Evolutionary conservation across 2,888 invertebrate genomes (phyloP), one percentile per base, ranked within the genome.

Genomic region (Acronicta alni): DNA sequence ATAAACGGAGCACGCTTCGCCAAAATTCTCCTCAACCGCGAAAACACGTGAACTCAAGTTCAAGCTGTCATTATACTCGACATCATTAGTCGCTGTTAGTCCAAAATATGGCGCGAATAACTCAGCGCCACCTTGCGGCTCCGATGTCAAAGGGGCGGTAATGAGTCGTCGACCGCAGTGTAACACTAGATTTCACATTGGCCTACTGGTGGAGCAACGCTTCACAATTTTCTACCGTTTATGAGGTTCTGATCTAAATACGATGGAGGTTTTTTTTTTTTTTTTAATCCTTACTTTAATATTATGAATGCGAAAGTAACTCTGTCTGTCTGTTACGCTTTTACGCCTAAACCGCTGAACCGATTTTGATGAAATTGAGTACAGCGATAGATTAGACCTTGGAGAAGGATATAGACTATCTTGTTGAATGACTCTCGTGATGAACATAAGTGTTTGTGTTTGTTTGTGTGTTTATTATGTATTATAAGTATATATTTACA

Each of bases 51-150:
- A 55, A 23, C 48, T 32, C n/a, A 44, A 71, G 67, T 72, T 59
- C 60, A 71, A 51, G 20, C 44, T 48, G 47, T 47, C 52, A 60
- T 68, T 72, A 68, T 55, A 38, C 32, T 42, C 30, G 37, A 52
- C 55, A 59, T 71, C 71, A 65, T 68, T 68, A 60, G 52, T 49
- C 49, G 51, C 41, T 30, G 51, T 72, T 68, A 55, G 56, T 72
- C 46, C 53, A 43, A 71, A 69, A 61, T 72, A 69, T 67, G 56
- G 67, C 56, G 47, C 46, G 69, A 61, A 67, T 73, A 77, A 71
- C 55, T 61, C 56, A 52, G 52, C 45, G 41, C 44, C 39, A 46
- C 49, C 57, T n/a, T 9, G 35, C n/a, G 15, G 55, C 57, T 69
- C 62, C 32, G 18, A 53, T 69, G 49, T 69, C 68, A 69, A 69